Evolutionary conservation across 2,797 vertebrate genomes (phyloP).

Genomic region (Pangasius djambal): DNA sequence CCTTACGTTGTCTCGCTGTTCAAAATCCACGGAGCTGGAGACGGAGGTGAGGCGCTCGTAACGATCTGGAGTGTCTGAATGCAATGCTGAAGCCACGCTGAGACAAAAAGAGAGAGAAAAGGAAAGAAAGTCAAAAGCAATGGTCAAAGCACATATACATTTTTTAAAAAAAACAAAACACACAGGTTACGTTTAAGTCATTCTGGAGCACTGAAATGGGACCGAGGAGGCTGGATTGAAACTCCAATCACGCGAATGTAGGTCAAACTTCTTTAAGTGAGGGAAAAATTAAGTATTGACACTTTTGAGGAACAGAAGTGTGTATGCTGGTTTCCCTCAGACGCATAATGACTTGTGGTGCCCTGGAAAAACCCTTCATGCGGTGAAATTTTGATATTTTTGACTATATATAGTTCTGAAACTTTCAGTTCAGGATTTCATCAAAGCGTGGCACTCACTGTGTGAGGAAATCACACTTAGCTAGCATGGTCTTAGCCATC

Average conservation of each 20-base stretch:
- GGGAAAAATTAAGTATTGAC: slow-evolving; percentile 20
- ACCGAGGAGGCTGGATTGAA: not conserved
- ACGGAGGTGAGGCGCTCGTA: slow-evolving; percentile 96
- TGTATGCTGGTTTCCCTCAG: not conserved
- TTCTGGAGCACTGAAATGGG: slow-evolving; percentile 26
- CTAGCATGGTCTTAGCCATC: not conserved
- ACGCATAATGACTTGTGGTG: not conserved
- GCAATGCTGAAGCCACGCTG: slow-evolving; percentile 92
- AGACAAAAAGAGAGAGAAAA: slow-evolving; percentile 17
- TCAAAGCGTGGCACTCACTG: not conserved
- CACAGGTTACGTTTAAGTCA: not conserved
- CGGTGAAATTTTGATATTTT: not conserved
- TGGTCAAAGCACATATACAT: not conserved
- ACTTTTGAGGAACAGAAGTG: not conserved
- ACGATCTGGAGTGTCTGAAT: slow-evolving; percentile 90
- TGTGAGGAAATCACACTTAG: not conserved
- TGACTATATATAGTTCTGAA: not conserved
- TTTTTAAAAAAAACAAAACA: too few species aligned
- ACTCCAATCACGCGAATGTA: slow-evolving; percentile 19
- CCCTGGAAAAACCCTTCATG: not conserved
- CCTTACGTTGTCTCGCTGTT: slow-evolving; percentile 95
- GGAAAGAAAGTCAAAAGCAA: not conserved
- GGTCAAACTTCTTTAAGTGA: slow-evolving; percentile 11
- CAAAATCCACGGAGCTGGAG: slow-evolving; percentile 95
- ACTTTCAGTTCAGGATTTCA: not conserved